Conservation (phyloP, 2,888 invertebrate species). For the Polymixis flavicincta region DNA sequence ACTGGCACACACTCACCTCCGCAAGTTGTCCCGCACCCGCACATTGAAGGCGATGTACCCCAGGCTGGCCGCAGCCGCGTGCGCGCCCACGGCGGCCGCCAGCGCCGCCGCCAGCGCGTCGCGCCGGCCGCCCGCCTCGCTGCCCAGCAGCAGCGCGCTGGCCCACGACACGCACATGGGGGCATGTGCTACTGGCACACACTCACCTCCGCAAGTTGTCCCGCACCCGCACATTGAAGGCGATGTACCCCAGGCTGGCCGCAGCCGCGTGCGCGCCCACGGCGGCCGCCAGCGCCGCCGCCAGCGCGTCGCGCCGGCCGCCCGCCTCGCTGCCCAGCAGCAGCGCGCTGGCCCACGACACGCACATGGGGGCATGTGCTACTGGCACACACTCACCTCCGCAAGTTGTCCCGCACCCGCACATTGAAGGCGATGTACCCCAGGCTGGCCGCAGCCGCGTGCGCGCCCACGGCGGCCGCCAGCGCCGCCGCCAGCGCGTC, state of each 20-base stretch:
- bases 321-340: constrained; percentile 92
- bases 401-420: constrained; percentile 94
- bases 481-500: constrained; percentile 93
- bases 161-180: constrained; percentile 96
- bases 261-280: constrained; percentile 95
- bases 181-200: constrained; percentile 97
- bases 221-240: constrained; percentile 96
- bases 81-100: constrained; percentile 94
- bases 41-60: constrained; percentile 97
- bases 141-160: constrained; percentile 86
- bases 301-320: constrained; percentile 92
- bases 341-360: constrained; percentile 94
- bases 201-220: constrained; percentile 92
- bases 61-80: constrained; percentile 95
- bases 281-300: constrained; percentile 94
- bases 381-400: constrained; percentile 92
- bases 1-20: constrained; percentile 92
- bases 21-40: constrained; percentile 94
- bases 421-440: constrained; percentile 97
- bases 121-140: constrained; percentile 93
- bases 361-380: constrained; percentile 95
- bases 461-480: constrained; percentile 94
- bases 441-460: constrained; percentile 95
- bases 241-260: constrained; percentile 96
- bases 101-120: constrained; percentile 93